A percentile compares a stretch with the other conserved stretches of the same genome.
These are phyloP conservation scores for Lipotes vexillifer DNA, from an alignment of 2,113 vertebrate species.

Conservation along the genomic window DNA sequence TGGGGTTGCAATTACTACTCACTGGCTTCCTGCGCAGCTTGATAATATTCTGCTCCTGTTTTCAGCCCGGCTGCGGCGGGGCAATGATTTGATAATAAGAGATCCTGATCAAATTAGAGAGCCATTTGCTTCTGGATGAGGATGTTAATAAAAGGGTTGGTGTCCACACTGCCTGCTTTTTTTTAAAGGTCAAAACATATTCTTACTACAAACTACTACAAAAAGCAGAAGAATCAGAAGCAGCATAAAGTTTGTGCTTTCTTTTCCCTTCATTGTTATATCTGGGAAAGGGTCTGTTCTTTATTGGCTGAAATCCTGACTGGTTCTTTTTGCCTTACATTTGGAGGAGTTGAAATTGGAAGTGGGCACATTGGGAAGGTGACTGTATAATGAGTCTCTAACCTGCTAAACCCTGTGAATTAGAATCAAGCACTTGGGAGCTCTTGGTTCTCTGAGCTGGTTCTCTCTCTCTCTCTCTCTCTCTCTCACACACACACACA, in stretches of 20 bases:
- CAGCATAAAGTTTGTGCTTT: neutral
- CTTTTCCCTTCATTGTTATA: neutral
- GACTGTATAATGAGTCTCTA: neutral
- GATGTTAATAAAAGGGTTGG: constrained; percentile 80
- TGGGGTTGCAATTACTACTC: constrained; percentile 90
- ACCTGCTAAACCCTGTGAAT: neutral
- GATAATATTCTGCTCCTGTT: constrained; percentile 88
- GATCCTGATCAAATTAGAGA: constrained; percentile 93
- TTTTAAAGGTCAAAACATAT: constrained; percentile 49
- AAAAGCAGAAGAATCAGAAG: constrained; percentile 41
- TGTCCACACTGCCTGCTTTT: constrained; percentile 58
- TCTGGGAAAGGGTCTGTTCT: neutral
- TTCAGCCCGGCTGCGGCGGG: constrained; percentile 82
- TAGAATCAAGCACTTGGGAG: neutral
- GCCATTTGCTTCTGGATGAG: constrained; percentile 91
- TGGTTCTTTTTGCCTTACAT: neutral
- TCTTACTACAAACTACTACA: constrained; percentile 23
- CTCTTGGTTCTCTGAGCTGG: neutral
- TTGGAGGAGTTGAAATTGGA: neutral
- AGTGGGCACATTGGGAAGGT: neutral
- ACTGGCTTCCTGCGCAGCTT: constrained; percentile 89
- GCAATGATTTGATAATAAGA: constrained; percentile 92
- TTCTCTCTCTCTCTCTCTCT: neutral
- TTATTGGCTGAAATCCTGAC: neutral
- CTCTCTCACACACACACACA: neutral